Evolutionary conservation across 2,797 vertebrate genomes (phyloP).

Genomic region (Xenentodon cancila): DNA sequence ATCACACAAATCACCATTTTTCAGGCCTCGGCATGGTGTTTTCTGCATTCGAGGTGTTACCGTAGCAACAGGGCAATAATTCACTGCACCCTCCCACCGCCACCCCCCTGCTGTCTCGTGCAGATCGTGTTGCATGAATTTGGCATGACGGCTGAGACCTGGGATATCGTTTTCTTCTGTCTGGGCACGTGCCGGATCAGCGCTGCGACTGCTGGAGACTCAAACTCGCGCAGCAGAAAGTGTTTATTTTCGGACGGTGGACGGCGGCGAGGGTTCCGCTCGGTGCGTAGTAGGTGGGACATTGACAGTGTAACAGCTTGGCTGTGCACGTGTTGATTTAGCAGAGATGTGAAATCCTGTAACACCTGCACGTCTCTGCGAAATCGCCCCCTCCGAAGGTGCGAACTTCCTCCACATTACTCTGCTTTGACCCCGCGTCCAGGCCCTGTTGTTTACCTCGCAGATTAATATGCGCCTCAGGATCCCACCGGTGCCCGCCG

Average conservation of each 20-base stretch:
- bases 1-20: constrained; percentile 69
- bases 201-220: constrained; percentile 18
- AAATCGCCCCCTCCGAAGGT: constrained; percentile 4
- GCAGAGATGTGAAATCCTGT: constrained; percentile 18
- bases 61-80: constrained; percentile 76
- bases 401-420: constrained; percentile 19
- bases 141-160: constrained; percentile 57
- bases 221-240: constrained; percentile 10
- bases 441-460: constrained; percentile 49
- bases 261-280: not conserved
- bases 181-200: constrained; percentile 29
- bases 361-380: constrained; percentile 6
- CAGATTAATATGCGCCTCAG: constrained; percentile 62
- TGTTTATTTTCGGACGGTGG: constrained; percentile 17
- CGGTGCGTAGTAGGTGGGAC: constrained; percentile 25
- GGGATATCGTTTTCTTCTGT: constrained; percentile 40
- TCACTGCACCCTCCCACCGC: no score
- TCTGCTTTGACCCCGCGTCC: constrained; percentile 59
- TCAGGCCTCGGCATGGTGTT: constrained; percentile 51
- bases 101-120: constrained; percentile 61
- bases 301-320: constrained; percentile 32
- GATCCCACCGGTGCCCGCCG: constrained; percentile 34
- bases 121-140: constrained; percentile 68
- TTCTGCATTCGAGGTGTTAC: constrained; percentile 72
- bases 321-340: constrained; percentile 20